Conservation (phyloP, 2,797 vertebrate species). For the Epinephelus coioides region DNA sequence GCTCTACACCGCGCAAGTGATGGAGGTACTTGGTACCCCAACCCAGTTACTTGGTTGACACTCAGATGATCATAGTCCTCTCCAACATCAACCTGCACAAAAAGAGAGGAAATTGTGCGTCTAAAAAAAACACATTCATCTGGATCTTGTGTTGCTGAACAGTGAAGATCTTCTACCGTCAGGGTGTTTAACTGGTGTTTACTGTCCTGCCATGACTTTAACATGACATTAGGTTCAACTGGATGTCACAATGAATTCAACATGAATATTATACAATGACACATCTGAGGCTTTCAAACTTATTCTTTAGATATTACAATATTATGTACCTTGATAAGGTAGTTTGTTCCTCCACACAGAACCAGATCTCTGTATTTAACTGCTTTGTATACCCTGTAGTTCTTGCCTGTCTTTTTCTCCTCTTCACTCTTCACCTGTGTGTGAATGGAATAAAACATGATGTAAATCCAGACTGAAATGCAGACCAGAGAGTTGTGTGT, state of each 20-base stretch:
- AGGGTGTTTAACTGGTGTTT: not conserved
- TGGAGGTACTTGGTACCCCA: no score
- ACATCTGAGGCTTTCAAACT: not conserved
- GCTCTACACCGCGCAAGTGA: no score
- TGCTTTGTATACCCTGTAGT: no score
- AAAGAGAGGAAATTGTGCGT: no score
- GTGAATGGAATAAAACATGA: no score
- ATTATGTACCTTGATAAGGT: constrained; percentile 32
- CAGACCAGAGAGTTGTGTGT: no score
- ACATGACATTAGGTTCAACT: not conserved
- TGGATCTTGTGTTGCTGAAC: not conserved
- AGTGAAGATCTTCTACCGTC: not conserved
- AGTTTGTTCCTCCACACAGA: not conserved
- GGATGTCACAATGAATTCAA: not conserved
- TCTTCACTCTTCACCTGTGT: no score
- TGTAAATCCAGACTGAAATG: no score
- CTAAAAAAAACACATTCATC: not conserved
- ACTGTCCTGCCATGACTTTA: not conserved
- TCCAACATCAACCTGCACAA: no score
- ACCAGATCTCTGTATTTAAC: not conserved
- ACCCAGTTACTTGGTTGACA: no score
- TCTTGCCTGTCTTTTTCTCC: no score
- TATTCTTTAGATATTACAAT: not conserved
- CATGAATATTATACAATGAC: not conserved
- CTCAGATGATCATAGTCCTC: no score